Conservation (phyloP, 2,888 invertebrate species). For the Sminthurinus aureus region DNA sequence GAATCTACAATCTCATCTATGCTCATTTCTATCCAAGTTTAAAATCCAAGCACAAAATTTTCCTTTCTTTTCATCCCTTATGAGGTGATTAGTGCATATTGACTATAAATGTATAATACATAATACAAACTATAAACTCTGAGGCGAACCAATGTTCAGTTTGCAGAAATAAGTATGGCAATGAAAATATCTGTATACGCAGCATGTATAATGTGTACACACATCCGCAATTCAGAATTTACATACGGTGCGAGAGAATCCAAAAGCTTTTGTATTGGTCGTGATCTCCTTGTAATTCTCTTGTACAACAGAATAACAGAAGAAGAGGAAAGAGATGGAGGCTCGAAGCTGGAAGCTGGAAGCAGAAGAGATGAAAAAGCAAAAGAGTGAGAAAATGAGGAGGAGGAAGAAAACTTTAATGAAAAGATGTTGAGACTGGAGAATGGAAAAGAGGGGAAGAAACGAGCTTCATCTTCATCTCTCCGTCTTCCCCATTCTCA, state of each 20-base stretch:
- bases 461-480: slow-evolving; percentile 39
- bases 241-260: background rate
- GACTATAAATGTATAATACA: background rate
- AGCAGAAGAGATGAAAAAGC: no score
- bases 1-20: no score
- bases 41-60: background rate
- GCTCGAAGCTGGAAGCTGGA: no score
- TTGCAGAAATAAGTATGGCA: background rate
- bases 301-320: no score
- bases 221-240: no score
- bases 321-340: background rate
- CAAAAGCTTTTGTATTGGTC: no score
- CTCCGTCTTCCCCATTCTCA: slow-evolving; percentile 28
- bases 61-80: slow-evolving; percentile 5
- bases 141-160: background rate
- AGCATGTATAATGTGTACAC: background rate
- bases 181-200: background rate
- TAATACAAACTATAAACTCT: background rate
- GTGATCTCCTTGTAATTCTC: no score
- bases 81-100: slow-evolving; percentile 9
- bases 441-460: slow-evolving; percentile 45
- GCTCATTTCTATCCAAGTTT: background rate
- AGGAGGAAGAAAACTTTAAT: slow-evolving; percentile 52
- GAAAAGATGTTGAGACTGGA: slow-evolving; percentile 57
- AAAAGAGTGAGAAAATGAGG: slow-evolving; percentile 3